Base-by-base conservation (phyloP, 2,888 invertebrate genomes). In the Achlya flavicornis region DNA sequence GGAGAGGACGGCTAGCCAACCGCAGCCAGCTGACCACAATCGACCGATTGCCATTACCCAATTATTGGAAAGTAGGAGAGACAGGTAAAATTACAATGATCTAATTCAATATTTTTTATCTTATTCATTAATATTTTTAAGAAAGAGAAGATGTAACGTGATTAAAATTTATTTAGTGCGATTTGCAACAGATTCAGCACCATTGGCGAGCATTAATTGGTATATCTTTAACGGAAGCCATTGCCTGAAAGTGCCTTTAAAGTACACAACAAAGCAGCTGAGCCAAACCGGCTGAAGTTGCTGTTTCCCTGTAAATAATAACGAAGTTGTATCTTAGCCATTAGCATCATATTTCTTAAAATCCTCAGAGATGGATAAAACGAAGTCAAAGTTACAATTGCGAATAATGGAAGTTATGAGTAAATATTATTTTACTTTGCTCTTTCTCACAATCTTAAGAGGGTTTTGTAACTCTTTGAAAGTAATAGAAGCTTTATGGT, bases 361-460 rank as follows among this genome's bases (percentile, higher is more conserved):
- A 53, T n/a, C 19, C 19, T 53, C 53, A 19, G 53, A 19, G 53
- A 53, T 53, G 19, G 53, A 53, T n/a, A 46, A 53, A 53, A 53
- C n/a, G 16, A 53, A 19, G 53, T 53, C 53, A 53, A 53, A 16
- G 53, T 53, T 19, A 53, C 53, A 53, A 53, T 53, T 53, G 53
- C 19, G n/a, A 53, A 53, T 53, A 19, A 53, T 53, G 53, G 19
- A 53, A 53, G 53, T 53, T 53, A 53, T 19, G 53, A 53, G 53
- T 19, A 53, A 48, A 53, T 19, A 53, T 48, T 48, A n/a, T 48
- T 48, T 48, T 53, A 48, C 53, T 53, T 19, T 53, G 5, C 10
- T 19, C 10, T 53, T 19, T 19, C 53, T 10, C 53, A 53, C 16
- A 53, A 48, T 43, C 3, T 48, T 4, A 53, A n/a, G n/a, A n/a